Base-by-base conservation (phyloP, 2,113 vertebrate species). In the Cyphomyrus discorhynchus region DNA sequence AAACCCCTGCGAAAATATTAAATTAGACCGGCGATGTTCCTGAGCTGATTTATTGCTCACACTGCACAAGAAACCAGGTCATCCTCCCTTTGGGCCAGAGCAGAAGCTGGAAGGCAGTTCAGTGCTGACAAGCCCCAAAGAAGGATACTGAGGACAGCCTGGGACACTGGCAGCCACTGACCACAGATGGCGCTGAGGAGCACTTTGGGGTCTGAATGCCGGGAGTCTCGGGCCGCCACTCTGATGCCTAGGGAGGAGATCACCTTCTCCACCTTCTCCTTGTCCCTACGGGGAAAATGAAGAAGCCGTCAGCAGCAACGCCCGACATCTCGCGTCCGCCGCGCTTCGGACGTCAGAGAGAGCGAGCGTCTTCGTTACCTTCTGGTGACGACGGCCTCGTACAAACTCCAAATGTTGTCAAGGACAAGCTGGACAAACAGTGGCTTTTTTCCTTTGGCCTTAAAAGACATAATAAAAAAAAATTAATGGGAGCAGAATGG, bases 321-420 rank as follows among this genome's bases (percentile, higher is more conserved):
- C 45, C 24, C 5, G 19, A 13, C 39, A 84, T 35, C 50, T 24
- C 27, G 0, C 45, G 3, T 66, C 66, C 9, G 11, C 24, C n/a
- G 19, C 24, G 9, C 2, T 27, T 11, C 0, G 10, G 2, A 49
- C 5, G 11, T 58, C 17, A 45, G 53, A 49, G n/a, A 9, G 0
- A 13, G 39, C 19, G 83, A 62, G 47, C 27, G 4, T 83, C 49
- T 80, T 86, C 21, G 93, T 96, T 94, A 99, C 98, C 97, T 98
- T 94, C 95, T 97, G n/a, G 94, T 96, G 84, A 96, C 92, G 83
- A 99, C 97, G 1, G 97, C 97, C n/a, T 99, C 98, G 88, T 99
- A 99, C 49, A 99, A 95, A 94, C 96, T 99, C 98, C 98, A 99
- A 89, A 99, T 96, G 90, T 99, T 99, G 91, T 99, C 98, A 93